These are phyloP conservation scores for Cryptoblepharus egeriae DNA, from an alignment of 2,797 vertebrate species.

Conservation along the genomic window DNA sequence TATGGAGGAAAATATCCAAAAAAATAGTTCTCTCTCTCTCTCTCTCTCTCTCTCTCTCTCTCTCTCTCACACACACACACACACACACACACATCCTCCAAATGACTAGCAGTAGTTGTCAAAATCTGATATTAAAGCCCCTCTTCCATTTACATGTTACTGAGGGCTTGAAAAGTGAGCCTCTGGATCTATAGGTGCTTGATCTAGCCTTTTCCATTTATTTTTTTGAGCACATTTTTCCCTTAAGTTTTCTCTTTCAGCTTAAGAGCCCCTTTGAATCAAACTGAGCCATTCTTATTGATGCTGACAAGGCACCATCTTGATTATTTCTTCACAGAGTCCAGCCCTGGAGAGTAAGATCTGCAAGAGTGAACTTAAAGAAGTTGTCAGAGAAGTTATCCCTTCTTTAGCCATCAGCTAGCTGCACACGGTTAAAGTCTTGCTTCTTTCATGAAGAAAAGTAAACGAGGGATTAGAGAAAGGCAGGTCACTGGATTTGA, in stretches of 20 bases:
- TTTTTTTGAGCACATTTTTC: slow-evolving; percentile 36
- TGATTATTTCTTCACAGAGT: slow-evolving; percentile 46
- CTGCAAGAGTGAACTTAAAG: slow-evolving; percentile 44
- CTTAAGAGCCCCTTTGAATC: slow-evolving; percentile 40
- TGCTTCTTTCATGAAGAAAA: slow-evolving; percentile 36
- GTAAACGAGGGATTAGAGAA: accelerated
- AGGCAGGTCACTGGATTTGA: not conserved
- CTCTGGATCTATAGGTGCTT: slow-evolving; percentile 46
- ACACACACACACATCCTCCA: not conserved
- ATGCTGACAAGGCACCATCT: not conserved
- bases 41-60: too few relatives aligned
- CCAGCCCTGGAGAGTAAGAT: slow-evolving; percentile 30
- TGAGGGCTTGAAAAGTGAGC: slow-evolving; percentile 18
- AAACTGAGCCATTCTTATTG: slow-evolving; percentile 38
- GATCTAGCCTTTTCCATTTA: slow-evolving; percentile 49
- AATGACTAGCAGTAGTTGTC: slow-evolving; percentile 18
- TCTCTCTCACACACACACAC: too few relatives aligned
- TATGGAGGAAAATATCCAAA: not conserved
- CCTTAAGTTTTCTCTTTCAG: slow-evolving; percentile 52
- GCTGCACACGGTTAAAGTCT: slow-evolving; percentile 41
- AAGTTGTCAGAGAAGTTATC: slow-evolving; percentile 33
- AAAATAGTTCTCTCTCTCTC: too few relatives aligned
- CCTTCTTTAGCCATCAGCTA: not conserved
- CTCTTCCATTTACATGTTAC: slow-evolving; percentile 52
- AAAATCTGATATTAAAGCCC: slow-evolving; percentile 34